A percentile compares a stretch with the other conserved stretches of the same genome.
Conservation (phyloP, 2,113 vertebrate species). For the Prunella himalayana region DNA sequence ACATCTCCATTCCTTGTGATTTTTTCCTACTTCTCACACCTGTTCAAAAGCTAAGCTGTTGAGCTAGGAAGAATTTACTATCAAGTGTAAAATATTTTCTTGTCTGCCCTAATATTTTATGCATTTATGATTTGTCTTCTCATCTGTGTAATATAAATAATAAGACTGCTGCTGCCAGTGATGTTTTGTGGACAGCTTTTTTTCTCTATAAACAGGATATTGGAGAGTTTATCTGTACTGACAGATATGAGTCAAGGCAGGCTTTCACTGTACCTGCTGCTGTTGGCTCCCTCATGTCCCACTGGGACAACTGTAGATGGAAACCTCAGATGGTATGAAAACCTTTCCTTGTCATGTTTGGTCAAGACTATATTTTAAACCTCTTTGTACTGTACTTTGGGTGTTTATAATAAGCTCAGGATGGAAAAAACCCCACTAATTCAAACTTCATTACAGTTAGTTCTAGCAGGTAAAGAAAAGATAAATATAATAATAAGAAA, state of each 20-base stretch:
- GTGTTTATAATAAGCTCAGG: neutral
- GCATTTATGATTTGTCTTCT: neutral
- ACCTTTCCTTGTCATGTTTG: neutral
- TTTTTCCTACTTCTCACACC: neutral
- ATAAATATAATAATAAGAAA: neutral
- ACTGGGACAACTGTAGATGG: neutral
- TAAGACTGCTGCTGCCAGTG: neutral
- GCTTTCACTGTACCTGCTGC: neutral
- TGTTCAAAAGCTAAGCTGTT: neutral
- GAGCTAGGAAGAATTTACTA: neutral
- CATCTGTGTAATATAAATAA: neutral
- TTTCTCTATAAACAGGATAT: neutral
- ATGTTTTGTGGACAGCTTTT: neutral
- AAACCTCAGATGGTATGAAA: neutral
- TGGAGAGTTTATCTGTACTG: neutral
- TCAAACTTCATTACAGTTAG: neutral
- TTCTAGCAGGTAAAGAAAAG: neutral
- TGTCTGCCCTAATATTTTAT: neutral
- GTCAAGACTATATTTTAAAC: neutral
- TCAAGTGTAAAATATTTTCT: neutral
- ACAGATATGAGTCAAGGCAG: neutral
- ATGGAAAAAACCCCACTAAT: neutral
- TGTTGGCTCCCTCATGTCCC: neutral
- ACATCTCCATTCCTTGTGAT: neutral
- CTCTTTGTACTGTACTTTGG: neutral